phyloP scores from a whole-genome alignment of 2,113 vertebrate genomes.

The Odobenus rosmarus region DNA sequence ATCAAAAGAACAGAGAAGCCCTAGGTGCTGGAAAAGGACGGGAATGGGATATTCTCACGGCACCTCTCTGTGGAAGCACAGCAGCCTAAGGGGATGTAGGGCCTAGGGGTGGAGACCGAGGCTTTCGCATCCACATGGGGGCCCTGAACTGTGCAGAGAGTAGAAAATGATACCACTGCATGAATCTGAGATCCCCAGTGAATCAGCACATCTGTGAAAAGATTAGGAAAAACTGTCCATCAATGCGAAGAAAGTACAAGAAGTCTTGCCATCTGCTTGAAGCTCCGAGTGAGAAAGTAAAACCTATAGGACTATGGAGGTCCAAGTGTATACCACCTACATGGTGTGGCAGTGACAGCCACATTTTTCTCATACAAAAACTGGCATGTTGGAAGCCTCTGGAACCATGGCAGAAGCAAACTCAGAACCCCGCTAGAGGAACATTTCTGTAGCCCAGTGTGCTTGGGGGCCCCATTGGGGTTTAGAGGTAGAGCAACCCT shows the following conservation, averaged over 20 bases:
- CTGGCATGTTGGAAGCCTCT: neutral
- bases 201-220: conserved; percentile 29
- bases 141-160: neutral
- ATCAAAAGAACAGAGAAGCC: neutral
- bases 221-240: conserved; percentile 37
- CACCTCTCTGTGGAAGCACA: neutral
- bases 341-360: neutral
- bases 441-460: neutral
- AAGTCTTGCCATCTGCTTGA: neutral
- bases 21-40: neutral
- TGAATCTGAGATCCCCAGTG: neutral
- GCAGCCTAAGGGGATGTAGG: neutral
- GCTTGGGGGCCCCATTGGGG: neutral
- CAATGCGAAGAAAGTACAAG: neutral
- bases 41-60: neutral
- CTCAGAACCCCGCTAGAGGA: neutral
- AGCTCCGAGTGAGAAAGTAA: neutral
- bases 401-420: neutral
- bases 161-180: neutral
- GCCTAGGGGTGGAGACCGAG: neutral
- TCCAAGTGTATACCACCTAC: neutral
- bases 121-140: neutral
- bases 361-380: neutral
- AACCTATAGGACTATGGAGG: neutral
- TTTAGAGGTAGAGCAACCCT: neutral